phyloP scores from a whole-genome alignment of 2,797 vertebrate genomes.

The Hybognathus amarus region DNA sequence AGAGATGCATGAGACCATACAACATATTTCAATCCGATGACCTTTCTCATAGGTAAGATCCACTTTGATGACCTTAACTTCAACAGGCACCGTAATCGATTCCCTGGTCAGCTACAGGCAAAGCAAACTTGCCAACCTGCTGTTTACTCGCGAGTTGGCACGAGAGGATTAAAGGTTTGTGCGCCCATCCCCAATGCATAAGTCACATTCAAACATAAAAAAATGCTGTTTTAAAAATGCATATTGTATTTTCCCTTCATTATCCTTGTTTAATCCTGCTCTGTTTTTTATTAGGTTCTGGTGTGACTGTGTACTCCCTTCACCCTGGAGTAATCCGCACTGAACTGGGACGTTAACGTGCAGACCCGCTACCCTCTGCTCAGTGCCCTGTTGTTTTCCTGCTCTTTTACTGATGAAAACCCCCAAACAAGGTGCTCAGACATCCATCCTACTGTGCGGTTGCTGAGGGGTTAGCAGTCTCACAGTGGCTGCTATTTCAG shows the following conservation, averaged over 20 bases:
- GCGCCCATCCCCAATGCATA: background rate
- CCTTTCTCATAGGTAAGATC: conserved; percentile 61
- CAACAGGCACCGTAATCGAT: conserved; percentile 56
- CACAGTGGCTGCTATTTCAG: conserved; percentile 66
- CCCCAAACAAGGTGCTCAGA: conserved; percentile 66
- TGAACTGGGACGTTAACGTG: conserved; percentile 63
- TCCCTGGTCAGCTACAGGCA: conserved; percentile 65
- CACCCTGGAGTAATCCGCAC: conserved; percentile 68
- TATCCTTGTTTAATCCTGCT: background rate
- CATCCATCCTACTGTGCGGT: conserved; percentile 64
- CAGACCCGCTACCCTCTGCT: conserved; percentile 56
- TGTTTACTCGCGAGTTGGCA: conserved; percentile 66
- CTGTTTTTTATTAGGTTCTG: conserved; percentile 49
- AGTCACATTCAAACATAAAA: background rate
- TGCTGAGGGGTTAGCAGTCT: conserved; percentile 60
- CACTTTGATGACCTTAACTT: conserved; percentile 67
- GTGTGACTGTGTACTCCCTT: conserved; percentile 61
- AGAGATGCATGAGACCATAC: background rate
- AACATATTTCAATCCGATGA: background rate
- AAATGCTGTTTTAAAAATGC: background rate
- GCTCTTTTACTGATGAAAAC: conserved; percentile 64
- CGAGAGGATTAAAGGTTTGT: conserved; percentile 62
- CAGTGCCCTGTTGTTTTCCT: conserved; percentile 56
- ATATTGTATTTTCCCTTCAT: background rate
- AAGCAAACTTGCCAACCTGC: conserved; percentile 67